Conservation (phyloP, 2,888 invertebrate genomes). For the Trissoscelio sp. region DNA sequence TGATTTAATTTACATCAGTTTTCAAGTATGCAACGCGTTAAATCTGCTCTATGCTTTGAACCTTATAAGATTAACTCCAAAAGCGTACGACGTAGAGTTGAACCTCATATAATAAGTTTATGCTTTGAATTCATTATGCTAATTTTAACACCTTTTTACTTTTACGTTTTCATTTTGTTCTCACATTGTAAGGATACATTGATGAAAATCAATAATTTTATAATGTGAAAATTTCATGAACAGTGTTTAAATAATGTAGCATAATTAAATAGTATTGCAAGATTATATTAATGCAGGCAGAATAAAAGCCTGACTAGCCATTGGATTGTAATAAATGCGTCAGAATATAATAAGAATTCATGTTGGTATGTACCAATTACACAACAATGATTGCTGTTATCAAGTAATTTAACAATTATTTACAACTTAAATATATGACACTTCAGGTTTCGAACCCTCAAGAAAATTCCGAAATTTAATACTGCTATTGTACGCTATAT, state of each 20-base stretch:
- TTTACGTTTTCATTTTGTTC: constrained; percentile 22
- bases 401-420: constrained; percentile 48
- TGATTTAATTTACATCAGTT: constrained; percentile 52
- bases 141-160: constrained; percentile 30
- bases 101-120: constrained; percentile 47
- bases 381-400: constrained; percentile 44
- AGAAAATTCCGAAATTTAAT: constrained; percentile 52
- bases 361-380: constrained; percentile 23
- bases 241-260: not conserved
- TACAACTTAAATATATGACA: constrained; percentile 41
- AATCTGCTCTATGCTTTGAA: constrained; percentile 46
- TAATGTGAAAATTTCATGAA: not conserved
- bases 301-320: not conserved
- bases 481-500: constrained; percentile 44
- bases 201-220: constrained; percentile 10
- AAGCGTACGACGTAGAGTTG: constrained; percentile 23
- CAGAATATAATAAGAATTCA: constrained; percentile 4
- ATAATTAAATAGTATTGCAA: constrained; percentile 1
- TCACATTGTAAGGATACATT: not conserved
- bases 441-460: constrained; percentile 19
- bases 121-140: constrained; percentile 41
- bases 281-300: not conserved
- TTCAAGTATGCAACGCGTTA: constrained; percentile 44
- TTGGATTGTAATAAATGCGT: constrained; percentile 19
- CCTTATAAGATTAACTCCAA: constrained; percentile 48